Percentiles rank a stretch among this genome's conserved stretches.
phyloP scores from a whole-genome alignment of 2,113 vertebrate species.

The Scolopax mira region DNA sequence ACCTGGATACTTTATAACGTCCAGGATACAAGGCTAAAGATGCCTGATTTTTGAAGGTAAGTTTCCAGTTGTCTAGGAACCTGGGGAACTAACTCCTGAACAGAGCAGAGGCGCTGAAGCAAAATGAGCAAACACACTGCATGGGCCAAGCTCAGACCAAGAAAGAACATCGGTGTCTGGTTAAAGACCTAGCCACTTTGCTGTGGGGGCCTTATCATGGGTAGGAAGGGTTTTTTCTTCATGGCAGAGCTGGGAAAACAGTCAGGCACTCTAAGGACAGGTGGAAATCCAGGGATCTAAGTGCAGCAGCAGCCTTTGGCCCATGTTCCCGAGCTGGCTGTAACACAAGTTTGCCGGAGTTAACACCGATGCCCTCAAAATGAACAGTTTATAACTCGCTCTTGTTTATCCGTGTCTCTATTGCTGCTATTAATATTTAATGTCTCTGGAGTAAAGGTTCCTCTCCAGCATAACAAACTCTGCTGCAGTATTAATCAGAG shows the following conservation, averaged over 20 bases:
- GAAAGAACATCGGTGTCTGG: rapidly evolving
- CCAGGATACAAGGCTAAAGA: background rate
- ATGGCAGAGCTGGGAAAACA: background rate
- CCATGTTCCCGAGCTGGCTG: background rate
- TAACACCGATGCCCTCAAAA: slow-evolving; percentile 39
- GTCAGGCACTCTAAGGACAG: background rate
- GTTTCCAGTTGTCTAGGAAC: background rate
- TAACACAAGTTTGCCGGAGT: background rate
- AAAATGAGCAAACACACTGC: background rate
- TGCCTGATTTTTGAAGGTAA: background rate
- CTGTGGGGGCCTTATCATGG: rapidly evolving
- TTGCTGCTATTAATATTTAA: slow-evolving; percentile 72
- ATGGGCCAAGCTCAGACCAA: background rate
- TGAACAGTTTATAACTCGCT: slow-evolving; percentile 52
- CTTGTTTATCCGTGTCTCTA: slow-evolving; percentile 67
- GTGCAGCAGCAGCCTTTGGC: background rate
- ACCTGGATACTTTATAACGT: background rate
- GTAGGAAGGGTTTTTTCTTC: background rate
- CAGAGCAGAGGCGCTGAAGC: background rate
- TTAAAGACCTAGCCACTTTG: background rate
- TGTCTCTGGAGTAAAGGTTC: slow-evolving; percentile 48
- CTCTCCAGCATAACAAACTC: slow-evolving; percentile 20
- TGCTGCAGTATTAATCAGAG: slow-evolving; percentile 46
- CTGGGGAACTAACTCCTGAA: background rate
- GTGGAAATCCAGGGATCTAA: background rate